Conservation (phyloP, 2,797 vertebrate genomes). For the Epinephelus coioides region DNA sequence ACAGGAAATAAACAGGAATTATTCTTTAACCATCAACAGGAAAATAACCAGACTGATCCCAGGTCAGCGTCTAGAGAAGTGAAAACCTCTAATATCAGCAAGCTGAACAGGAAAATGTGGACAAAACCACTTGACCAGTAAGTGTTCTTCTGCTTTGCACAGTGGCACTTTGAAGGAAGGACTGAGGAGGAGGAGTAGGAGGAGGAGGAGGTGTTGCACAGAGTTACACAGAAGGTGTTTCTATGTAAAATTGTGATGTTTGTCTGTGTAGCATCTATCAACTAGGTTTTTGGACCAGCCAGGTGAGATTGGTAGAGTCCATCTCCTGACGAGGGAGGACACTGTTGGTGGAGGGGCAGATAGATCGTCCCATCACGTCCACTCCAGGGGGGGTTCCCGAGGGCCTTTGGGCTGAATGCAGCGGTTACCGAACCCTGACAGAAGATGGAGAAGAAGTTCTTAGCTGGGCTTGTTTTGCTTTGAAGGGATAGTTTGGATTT, state of each 20-base stretch:
- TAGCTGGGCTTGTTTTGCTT: constrained; percentile 19
- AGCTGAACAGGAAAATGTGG: constrained; percentile 53
- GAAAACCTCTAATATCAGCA: constrained; percentile 52
- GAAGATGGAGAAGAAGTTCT: constrained; percentile 14
- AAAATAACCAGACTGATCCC: constrained; percentile 54
- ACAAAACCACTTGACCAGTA: constrained; percentile 55
- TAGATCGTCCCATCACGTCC: constrained; percentile 89
- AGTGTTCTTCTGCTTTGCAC: constrained; percentile 75
- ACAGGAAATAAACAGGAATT: constrained; percentile 41
- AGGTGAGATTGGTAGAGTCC: constrained; percentile 57
- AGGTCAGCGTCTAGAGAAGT: constrained; percentile 58
- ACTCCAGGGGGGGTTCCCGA: constrained; percentile 91
- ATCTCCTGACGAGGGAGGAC: constrained; percentile 49
- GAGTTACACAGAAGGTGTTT: constrained; percentile 60
- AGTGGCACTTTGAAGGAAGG: constrained; percentile 85
- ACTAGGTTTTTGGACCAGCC: constrained; percentile 64
- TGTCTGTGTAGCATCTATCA: constrained; percentile 59
- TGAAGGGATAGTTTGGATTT: too few species aligned
- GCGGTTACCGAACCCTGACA: constrained; percentile 92
- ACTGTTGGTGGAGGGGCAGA: constrained; percentile 35
- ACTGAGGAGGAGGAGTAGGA: constrained; percentile 72
- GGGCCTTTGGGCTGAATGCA: constrained; percentile 94
- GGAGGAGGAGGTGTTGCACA: constrained; percentile 46
- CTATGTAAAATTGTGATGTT: constrained; percentile 61
- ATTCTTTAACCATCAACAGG: constrained; percentile 56